A percentile compares a stretch with the other conserved stretches of the same genome.
phyloP scores from a whole-genome alignment of 2,888 invertebrate genomes.

The Charanyca ferruginea region DNA sequence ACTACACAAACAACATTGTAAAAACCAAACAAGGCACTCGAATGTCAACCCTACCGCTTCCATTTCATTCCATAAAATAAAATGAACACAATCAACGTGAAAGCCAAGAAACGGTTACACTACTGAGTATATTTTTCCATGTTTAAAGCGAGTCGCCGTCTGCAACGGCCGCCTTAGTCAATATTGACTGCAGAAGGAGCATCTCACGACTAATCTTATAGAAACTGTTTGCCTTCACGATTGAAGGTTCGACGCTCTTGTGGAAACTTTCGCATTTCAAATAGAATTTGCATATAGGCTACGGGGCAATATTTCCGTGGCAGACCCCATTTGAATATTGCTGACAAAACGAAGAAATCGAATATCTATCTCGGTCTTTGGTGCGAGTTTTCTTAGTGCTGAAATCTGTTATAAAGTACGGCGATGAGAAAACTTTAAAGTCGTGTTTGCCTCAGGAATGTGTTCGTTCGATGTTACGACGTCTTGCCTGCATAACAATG shows the following conservation, averaged over 20 bases:
- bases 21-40: slow-evolving; percentile 43
- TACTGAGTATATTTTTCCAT: slow-evolving; percentile 60
- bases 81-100: slow-evolving; percentile 56
- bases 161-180: slow-evolving; percentile 76
- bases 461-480: slow-evolving; percentile 38
- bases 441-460: slow-evolving; percentile 44
- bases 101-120: slow-evolving; percentile 57
- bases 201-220: slow-evolving; percentile 88
- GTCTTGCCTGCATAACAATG: slow-evolving; percentile 52
- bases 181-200: slow-evolving; percentile 85
- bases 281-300: slow-evolving; percentile 88
- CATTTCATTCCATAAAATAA: slow-evolving; percentile 54
- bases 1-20: slow-evolving; percentile 34
- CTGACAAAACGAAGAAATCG: slow-evolving; percentile 79
- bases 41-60: slow-evolving; percentile 48
- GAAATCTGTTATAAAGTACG: slow-evolving; percentile 59
- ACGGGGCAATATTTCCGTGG: slow-evolving; percentile 86
- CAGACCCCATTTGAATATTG: slow-evolving; percentile 85
- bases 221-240: slow-evolving; percentile 88
- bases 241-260: slow-evolving; percentile 84
- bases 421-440: slow-evolving; percentile 55
- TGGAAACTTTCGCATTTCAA: slow-evolving; percentile 87
- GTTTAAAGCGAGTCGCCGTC: slow-evolving; percentile 56
- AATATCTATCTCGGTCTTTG: slow-evolving; percentile 72
- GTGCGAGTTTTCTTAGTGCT: slow-evolving; percentile 48